Conservation (phyloP, 2,797 vertebrate species). For the Phataginus tricuspis region DNA sequence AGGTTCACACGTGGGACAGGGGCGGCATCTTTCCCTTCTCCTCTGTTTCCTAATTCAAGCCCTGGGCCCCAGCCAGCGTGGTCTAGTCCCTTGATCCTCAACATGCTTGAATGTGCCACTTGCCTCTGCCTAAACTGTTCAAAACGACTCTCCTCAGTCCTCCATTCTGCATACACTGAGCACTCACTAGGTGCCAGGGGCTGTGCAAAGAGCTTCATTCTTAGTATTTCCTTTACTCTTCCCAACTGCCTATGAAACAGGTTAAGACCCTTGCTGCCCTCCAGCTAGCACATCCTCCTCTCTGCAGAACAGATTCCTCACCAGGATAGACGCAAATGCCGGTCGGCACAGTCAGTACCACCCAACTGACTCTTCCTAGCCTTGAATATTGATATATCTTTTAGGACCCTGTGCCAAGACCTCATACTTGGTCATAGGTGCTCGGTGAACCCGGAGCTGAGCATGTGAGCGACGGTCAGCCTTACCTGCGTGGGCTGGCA, state of each 20-base stretch:
- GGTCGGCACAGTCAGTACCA: accelerated
- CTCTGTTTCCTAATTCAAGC: not conserved
- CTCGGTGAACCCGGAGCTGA: not conserved
- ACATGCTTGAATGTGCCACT: not conserved
- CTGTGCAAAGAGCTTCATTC: not conserved
- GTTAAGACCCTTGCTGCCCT: not conserved
- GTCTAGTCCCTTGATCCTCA: not conserved
- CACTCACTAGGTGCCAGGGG: not conserved
- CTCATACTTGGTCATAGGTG: not conserved
- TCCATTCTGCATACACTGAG: not conserved
- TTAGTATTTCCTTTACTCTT: not conserved
- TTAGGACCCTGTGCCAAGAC: not conserved
- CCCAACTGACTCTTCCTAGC: not conserved
- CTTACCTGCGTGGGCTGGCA: conserved; percentile 95
- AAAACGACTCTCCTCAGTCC: accelerated
- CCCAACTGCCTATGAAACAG: not conserved
- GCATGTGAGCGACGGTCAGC: accelerated
- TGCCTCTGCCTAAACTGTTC: not conserved
- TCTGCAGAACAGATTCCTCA: not conserved
- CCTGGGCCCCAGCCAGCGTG: not conserved
- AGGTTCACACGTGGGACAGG: not conserved
- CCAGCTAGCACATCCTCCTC: not conserved
- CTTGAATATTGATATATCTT: not conserved
- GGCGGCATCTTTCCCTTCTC: not conserved
- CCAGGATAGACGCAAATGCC: not conserved